These are phyloP conservation scores for Agonopterix alstromeriana DNA, from an alignment of 2,888 invertebrate species.

Conservation along the genomic window DNA sequence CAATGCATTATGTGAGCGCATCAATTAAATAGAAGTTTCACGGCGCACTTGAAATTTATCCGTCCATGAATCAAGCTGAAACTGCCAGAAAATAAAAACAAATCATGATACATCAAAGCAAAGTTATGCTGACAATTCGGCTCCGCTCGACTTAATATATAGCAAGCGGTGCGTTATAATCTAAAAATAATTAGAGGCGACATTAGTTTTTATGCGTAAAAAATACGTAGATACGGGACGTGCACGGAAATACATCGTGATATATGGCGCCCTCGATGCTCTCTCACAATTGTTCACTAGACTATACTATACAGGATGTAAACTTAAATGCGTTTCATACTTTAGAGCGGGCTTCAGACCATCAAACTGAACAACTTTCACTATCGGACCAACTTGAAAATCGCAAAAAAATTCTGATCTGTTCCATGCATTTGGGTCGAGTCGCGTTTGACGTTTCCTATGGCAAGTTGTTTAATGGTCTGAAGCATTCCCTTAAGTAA, in stretches of 20 bases:
- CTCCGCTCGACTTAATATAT: conserved; percentile 69
- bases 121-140: conserved; percentile 76
- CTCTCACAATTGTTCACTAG: conserved; percentile 54
- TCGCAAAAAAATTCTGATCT: too few relatives aligned
- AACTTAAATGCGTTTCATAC: too few relatives aligned
- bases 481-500: too few relatives aligned
- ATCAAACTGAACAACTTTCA: too few relatives aligned
- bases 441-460: too few relatives aligned
- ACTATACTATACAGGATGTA: conserved; percentile 3
- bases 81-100: conserved; percentile 70
- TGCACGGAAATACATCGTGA: conserved; percentile 69
- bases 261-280: conserved; percentile 54
- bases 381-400: too few relatives aligned
- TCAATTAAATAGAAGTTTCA: conserved; percentile 64
- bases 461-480: too few relatives aligned
- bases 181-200: conserved; percentile 76
- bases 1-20: conserved; percentile 50
- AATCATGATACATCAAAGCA: conserved; percentile 73
- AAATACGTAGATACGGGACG: conserved; percentile 58
- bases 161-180: conserved; percentile 72
- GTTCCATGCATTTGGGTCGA: too few relatives aligned
- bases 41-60: conserved; percentile 65
- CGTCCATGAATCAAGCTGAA: conserved; percentile 66
- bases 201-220: conserved; percentile 76
- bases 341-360: too few relatives aligned